These are phyloP conservation scores for Crocuta crocuta DNA, from an alignment of 2,113 vertebrate genomes.

Conservation along the genomic window DNA sequence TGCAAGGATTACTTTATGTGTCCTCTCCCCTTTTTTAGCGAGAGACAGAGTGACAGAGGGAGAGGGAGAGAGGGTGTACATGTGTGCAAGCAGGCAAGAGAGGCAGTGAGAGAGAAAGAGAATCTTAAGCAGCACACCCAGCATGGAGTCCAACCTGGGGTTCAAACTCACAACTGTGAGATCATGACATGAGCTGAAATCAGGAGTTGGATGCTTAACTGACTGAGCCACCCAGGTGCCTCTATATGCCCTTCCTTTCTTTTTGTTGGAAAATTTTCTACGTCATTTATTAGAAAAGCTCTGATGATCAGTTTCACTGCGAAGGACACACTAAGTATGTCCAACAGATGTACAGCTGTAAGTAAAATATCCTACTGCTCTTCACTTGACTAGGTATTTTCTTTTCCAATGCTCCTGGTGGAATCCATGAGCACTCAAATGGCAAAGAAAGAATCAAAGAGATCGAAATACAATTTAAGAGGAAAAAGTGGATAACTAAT, in stretches of 20 bases:
- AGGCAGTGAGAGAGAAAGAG: too few relatives aligned
- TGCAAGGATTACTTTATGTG: background rate
- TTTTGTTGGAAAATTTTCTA: background rate
- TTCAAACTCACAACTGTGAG: too few relatives aligned
- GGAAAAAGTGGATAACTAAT: background rate
- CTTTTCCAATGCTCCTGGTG: background rate
- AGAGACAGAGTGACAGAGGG: too few relatives aligned
- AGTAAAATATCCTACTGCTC: background rate
- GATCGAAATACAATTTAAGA: constrained; percentile 31
- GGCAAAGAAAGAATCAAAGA: constrained; percentile 11
- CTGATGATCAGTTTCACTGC: background rate
- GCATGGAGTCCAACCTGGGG: too few relatives aligned
- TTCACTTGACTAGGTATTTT: background rate
- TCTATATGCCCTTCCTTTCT: background rate
- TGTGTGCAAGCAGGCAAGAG: too few relatives aligned
- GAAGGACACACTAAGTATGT: background rate
- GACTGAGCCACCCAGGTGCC: too few relatives aligned
- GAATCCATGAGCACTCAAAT: background rate
- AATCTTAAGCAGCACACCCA: too few relatives aligned
- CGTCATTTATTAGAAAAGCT: constrained; percentile 44
- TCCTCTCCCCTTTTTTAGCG: background rate
- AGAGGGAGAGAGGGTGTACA: too few relatives aligned
- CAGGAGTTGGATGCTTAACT: too few relatives aligned
- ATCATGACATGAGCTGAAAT: too few relatives aligned
- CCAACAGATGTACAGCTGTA: background rate